Percentiles rank a stretch among this genome's conserved stretches.
Conservation (phyloP, 2,113 vertebrate genomes). For the Sceloporus undulatus region DNA sequence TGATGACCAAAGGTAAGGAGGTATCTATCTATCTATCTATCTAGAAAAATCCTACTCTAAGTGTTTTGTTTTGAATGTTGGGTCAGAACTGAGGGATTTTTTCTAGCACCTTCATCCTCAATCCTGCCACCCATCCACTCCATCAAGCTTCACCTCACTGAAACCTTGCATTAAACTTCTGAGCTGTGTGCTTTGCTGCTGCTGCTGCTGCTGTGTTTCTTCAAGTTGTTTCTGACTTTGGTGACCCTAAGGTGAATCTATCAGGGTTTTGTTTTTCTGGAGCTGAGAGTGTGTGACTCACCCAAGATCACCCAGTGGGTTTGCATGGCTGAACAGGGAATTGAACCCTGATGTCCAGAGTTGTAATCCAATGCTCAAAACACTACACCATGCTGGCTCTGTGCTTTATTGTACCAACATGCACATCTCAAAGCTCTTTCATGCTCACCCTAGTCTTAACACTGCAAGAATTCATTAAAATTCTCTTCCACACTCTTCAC, state of each 20-base stretch:
- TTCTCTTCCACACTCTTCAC: constrained; percentile 5
- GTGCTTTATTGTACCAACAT: constrained; percentile 25
- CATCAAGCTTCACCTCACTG: constrained; percentile 22
- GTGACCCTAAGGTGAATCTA: too few relatives aligned
- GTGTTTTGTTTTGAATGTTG: neutral
- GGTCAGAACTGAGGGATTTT: neutral
- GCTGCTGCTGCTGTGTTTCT: too few relatives aligned
- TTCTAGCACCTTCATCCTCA: neutral
- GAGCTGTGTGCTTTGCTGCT: neutral
- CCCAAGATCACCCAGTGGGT: too few relatives aligned
- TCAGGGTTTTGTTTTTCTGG: too few relatives aligned
- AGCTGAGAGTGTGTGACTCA: too few relatives aligned
- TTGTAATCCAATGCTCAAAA: too few relatives aligned
- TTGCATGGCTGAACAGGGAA: too few relatives aligned
- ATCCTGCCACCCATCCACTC: neutral
- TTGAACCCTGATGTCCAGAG: too few relatives aligned
- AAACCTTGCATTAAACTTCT: constrained; percentile 11
- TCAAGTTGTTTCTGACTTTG: too few relatives aligned
- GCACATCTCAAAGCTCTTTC: constrained; percentile 33
- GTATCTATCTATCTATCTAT: too few relatives aligned
- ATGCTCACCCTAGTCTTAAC: constrained; percentile 21
- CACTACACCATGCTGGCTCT: neutral
- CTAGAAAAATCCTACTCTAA: neutral
- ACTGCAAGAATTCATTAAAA: constrained; percentile 33
- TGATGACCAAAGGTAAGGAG: neutral